Base-by-base conservation (phyloP, 1,140 invertebrate genomes). In the Euura saliciscinereae region DNA sequence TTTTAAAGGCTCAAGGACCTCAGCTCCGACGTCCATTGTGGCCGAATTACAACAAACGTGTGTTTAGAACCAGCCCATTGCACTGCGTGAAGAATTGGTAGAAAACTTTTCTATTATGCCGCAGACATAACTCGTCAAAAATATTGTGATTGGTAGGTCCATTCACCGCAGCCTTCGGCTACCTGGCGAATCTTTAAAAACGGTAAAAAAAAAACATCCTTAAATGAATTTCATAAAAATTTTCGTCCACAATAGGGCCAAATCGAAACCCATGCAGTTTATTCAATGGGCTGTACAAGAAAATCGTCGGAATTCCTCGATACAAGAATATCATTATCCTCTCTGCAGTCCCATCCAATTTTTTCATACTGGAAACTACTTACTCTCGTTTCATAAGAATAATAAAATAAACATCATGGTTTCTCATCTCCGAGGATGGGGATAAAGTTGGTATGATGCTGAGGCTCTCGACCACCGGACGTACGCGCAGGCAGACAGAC, bases 51-150 rank as follows among this genome's bases (percentile, higher is more conserved):
- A 78, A 78, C 66, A 73, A 76, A 79, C 84, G 82, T 82, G 82
- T 84, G 81, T 83, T 80, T 74, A 28, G 73, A 65, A 51, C 70
- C 68, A 75, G 71, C 64, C 43, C 51, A 45, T 42, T 44, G 69
- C 11, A 66, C 72, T 65, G 67, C 46, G 66, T 65, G 70, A 75
- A 69, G 59, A 71, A 73, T 44, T 44, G 71, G 76, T 71, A 67
- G 77, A 79, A 79, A 79, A 45, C 70, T 51, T 64, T 45, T 69
- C 69, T 66, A 86, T 87, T 86, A 85, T 86, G 74, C 51, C 43
- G 66, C 79, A 82, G 83, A 81, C 84, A 82, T 86, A 88, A 87
- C 83, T 86, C 83, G 85, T 88, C 84, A 86, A 87, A 88, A 88
- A 88, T 87, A 87, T 87, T 88, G 86, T 86, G 86, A 88, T 88